phyloP scores from a whole-genome alignment of 2,113 vertebrate genomes.

The Gorsachius goisagi region DNA sequence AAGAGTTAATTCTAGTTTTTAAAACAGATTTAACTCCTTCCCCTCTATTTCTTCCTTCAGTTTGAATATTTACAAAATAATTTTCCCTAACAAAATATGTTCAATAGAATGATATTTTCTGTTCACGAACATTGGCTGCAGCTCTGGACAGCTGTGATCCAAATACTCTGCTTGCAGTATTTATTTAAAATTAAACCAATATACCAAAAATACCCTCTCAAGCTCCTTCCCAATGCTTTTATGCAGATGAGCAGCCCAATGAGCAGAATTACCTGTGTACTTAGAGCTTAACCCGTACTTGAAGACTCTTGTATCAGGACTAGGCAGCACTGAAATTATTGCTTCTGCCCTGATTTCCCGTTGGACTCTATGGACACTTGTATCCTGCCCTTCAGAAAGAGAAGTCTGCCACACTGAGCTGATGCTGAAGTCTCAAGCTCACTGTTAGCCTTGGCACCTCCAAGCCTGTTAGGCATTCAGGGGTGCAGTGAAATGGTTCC shows the following conservation, averaged over 20 bases:
- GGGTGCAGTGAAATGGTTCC: not conserved
- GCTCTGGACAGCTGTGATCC: not conserved
- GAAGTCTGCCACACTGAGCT: not conserved
- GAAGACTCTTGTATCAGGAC: not conserved
- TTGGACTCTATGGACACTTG: not conserved
- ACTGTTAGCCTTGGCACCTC: not conserved
- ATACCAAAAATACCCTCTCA: not conserved
- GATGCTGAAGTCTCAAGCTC: not conserved
- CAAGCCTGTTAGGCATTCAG: not conserved
- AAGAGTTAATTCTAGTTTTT: not conserved
- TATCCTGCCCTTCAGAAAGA: not conserved
- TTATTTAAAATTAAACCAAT: not conserved
- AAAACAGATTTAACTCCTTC: not conserved
- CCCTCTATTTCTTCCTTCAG: not conserved
- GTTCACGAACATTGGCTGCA: not conserved
- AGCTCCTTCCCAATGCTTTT: not conserved
- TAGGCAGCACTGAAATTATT: not conserved
- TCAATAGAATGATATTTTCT: not conserved
- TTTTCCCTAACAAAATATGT: not conserved
- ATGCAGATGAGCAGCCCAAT: not conserved
- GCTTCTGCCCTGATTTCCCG: not conserved
- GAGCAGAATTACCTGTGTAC: not conserved
- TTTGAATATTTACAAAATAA: not conserved
- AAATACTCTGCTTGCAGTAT: not conserved
- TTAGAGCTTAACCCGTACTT: not conserved